phyloP scores from a whole-genome alignment of 37 sponge, comb jelly and placozoan genomes.

The Chondrilla cf. caribensis region DNA sequence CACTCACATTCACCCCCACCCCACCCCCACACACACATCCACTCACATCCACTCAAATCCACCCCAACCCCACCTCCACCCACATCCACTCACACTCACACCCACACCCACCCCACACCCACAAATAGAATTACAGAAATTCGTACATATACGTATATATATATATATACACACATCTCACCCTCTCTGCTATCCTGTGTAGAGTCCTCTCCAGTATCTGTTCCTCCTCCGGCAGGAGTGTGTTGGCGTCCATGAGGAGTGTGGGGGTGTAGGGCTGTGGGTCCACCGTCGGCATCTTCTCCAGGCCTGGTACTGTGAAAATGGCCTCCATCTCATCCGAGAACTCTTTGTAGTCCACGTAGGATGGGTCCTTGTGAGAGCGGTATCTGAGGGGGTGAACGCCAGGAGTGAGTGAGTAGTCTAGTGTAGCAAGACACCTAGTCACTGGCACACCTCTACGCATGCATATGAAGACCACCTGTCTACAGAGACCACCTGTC shows the following conservation, averaged over 20 bases:
- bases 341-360: constrained; percentile 71
- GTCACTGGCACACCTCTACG: not conserved
- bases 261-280: not conserved
- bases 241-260: constrained; percentile 19
- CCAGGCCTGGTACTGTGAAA: constrained; percentile 74
- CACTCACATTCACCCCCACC: not conserved
- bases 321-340: constrained; percentile 84
- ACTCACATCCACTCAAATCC: not conserved
- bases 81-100: not conserved
- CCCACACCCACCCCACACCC: constrained; percentile 7
- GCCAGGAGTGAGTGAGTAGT: not conserved
- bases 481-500: too few relatives aligned
- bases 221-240: constrained; percentile 47
- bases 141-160: too few relatives aligned
- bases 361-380: constrained; percentile 33
- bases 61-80: not conserved
- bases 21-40: too few relatives aligned
- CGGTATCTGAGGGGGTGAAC: constrained; percentile 11
- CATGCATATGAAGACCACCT: too few relatives aligned
- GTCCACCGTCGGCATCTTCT: constrained; percentile 62
- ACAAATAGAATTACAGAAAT: too few relatives aligned
- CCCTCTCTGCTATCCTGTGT: constrained; percentile 70
- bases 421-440: too few relatives aligned
- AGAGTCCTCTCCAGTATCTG: constrained; percentile 47
- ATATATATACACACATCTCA: too few relatives aligned